Conservation (phyloP, 2,888 invertebrate species). For the Chymomyza procnemis region DNA sequence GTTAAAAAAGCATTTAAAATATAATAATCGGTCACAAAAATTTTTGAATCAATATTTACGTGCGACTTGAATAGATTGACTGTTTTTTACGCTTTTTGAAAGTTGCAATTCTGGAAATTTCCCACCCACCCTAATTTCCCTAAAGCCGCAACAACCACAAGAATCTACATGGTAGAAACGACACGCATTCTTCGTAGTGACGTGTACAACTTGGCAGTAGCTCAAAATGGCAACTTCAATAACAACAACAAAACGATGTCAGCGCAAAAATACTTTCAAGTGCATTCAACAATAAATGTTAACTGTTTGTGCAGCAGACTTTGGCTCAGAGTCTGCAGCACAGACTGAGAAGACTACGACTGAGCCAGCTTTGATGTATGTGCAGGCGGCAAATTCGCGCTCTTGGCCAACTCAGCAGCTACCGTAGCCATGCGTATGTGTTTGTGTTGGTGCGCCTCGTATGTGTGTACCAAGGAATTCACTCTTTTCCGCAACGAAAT, state of each 20-base stretch:
- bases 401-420: not conserved
- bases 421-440: not conserved
- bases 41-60: too few species aligned
- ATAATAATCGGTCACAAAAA: too few species aligned
- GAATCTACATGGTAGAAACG: conserved; percentile 14
- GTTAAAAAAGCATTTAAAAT: too few species aligned
- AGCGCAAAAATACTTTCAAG: conserved; percentile 38
- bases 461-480: conserved; percentile 54
- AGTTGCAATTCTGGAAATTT: conserved; percentile 16
- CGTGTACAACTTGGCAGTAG: conserved; percentile 8
- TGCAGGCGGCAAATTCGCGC: conserved; percentile 5
- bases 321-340: conserved; percentile 1
- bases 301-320: conserved; percentile 27
- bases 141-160: conserved; percentile 7
- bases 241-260: conserved; percentile 30
- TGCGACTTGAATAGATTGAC: too few species aligned
- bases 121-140: not conserved
- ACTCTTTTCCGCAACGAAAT: conserved; percentile 75
- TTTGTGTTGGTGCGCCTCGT: conserved; percentile 2
- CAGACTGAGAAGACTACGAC: conserved; percentile 8
- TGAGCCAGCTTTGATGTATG: conserved; percentile 5
- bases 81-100: conserved; percentile 16
- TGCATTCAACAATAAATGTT: conserved; percentile 43
- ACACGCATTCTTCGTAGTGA: conserved; percentile 29
- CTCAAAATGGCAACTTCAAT: not conserved